Conservation (phyloP, 2,888 invertebrate genomes). For the Lasioglossum malachurum region DNA sequence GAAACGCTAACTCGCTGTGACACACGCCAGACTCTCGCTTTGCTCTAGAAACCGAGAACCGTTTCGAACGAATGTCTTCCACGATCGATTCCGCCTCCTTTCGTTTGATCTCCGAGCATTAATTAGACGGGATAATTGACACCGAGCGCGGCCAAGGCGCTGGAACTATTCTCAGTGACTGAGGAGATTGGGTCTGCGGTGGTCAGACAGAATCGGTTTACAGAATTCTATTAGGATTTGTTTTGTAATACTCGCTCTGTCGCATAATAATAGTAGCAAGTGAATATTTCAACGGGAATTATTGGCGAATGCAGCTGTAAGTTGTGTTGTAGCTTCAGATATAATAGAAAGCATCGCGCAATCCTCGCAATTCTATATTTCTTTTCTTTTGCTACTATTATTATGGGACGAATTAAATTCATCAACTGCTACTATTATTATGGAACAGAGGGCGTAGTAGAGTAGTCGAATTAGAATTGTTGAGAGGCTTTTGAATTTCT, state of each 20-base stretch:
- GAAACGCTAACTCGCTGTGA: conserved; percentile 60
- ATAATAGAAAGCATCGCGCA: too few relatives aligned
- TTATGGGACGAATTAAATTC: too few relatives aligned
- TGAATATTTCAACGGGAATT: too few relatives aligned
- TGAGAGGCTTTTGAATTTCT: not conserved
- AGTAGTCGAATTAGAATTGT: not conserved
- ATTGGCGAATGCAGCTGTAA: too few relatives aligned
- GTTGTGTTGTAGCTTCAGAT: too few relatives aligned
- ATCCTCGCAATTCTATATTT: too few relatives aligned
- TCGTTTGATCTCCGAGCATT: not conserved
- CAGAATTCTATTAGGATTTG: not conserved
- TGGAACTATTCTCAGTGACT: not conserved
- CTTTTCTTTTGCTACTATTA: too few relatives aligned
- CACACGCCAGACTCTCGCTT: conserved; percentile 13
- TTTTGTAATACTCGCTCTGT: not conserved
- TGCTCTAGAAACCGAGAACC: conserved; percentile 10
- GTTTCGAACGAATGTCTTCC: not conserved
- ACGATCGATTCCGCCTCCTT: not conserved
- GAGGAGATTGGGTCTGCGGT: not conserved
- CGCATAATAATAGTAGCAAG: too few relatives aligned
- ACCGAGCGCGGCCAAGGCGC: too few relatives aligned
- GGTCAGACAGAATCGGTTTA: not conserved
- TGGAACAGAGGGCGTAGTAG: too few relatives aligned
- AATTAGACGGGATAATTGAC: not conserved
- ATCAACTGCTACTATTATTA: too few relatives aligned